Evolutionary conservation across 2,797 vertebrate genomes (phyloP).

Genomic region (Selene dorsalis): DNA sequence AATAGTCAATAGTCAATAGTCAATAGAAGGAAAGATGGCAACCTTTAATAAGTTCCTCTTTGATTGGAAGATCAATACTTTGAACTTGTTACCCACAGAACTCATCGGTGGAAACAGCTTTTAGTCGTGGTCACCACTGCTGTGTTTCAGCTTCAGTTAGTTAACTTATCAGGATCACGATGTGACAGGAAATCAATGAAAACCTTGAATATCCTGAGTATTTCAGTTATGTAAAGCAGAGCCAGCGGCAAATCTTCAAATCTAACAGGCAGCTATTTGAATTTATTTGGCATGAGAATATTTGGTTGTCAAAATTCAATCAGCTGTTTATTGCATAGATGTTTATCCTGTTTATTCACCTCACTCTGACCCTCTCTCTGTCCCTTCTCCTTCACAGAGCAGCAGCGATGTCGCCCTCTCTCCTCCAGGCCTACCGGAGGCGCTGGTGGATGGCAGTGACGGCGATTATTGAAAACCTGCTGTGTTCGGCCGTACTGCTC

Average conservation of each 20-base stretch:
- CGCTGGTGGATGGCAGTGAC: slow-evolving; percentile 95
- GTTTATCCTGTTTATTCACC: background rate
- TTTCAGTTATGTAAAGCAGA: too few species aligned
- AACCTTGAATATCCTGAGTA: too few species aligned
- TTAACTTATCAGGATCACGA: too few species aligned
- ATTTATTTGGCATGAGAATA: too few species aligned
- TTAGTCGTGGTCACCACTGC: too few species aligned
- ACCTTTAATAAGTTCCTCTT: background rate
- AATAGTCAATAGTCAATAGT: background rate
- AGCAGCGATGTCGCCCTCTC: slow-evolving; percentile 85
- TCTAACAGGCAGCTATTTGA: too few species aligned
- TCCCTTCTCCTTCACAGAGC: slow-evolving; percentile 17
- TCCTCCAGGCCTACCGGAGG: slow-evolving; percentile 85
- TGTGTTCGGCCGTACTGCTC: slow-evolving; percentile 91
- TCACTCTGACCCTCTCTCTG: background rate
- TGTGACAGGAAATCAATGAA: too few species aligned
- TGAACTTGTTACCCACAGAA: background rate
- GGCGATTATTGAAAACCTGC: slow-evolving; percentile 90
- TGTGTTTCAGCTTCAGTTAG: too few species aligned
- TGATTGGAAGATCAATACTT: background rate
- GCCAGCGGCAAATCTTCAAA: too few species aligned
- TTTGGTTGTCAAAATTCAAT: too few species aligned
- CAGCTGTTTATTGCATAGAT: background rate
- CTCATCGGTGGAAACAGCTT: too few species aligned
- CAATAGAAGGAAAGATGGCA: background rate